Conservation (phyloP, 1,140 invertebrate species). For the Bombus polaris region DNA sequence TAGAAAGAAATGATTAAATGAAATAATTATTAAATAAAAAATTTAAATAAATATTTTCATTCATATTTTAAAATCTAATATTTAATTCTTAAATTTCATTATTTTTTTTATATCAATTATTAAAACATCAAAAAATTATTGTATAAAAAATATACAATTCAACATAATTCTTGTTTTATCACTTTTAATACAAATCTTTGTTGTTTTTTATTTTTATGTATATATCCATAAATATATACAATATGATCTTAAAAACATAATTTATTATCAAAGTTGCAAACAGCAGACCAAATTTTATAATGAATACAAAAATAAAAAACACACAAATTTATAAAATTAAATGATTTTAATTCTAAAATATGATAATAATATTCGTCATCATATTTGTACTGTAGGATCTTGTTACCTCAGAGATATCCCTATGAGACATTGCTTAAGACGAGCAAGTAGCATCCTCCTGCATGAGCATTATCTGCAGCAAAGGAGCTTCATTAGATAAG, state of each 20-base stretch:
- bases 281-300: background rate
- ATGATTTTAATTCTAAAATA: conserved; percentile 1
- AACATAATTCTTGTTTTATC: background rate
- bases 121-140: background rate
- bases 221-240: background rate
- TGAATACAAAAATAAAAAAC: background rate
- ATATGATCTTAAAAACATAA: background rate
- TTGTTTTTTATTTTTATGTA: background rate
- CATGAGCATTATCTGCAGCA: conserved; percentile 76
- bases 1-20: too few relatives aligned
- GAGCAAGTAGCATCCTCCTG: conserved; percentile 78
- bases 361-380: conserved; percentile 7
- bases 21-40: conserved; percentile 1
- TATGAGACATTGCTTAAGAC: conserved; percentile 82
- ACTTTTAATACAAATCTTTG: background rate
- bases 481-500: conserved; percentile 69
- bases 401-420: conserved; percentile 83
- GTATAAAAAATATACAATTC: background rate
- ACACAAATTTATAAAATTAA: background rate
- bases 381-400: conserved; percentile 1
- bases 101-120: background rate
- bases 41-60: background rate
- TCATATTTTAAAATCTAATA: background rate
- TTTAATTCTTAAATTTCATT: background rate
- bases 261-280: conserved; percentile 5